phyloP scores from a whole-genome alignment of 92 coral and sea anemone species.

The Porites evermanni region DNA sequence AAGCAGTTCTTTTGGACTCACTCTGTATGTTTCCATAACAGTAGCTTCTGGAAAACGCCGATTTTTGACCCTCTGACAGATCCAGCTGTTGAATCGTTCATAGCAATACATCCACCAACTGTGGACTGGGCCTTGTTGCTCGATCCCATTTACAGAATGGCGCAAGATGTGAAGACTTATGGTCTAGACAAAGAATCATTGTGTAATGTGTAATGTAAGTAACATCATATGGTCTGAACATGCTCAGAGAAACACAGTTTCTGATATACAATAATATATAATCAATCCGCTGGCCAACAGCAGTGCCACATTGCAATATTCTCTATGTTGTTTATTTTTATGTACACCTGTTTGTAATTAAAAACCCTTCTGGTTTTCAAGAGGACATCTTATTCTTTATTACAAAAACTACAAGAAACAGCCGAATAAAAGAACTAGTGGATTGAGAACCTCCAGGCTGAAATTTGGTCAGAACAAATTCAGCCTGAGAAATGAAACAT shows the following conservation, averaged over 20 bases:
- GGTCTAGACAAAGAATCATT: conserved; percentile 7
- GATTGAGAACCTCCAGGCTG: conserved; percentile 28
- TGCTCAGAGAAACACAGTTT: too few relatives aligned
- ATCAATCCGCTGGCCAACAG: too few relatives aligned
- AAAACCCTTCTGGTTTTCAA: too few relatives aligned
- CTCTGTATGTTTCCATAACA: conserved; percentile 34
- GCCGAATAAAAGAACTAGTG: conserved; percentile 4
- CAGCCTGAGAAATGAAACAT: conserved; percentile 22
- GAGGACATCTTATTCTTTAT: too few relatives aligned
- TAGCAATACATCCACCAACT: conserved; percentile 43
- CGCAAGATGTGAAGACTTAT: conserved; percentile 26
- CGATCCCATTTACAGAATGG: conserved; percentile 24
- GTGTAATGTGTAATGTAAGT: too few relatives aligned
- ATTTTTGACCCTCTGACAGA: conserved; percentile 34
- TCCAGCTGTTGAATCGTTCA: conserved; percentile 42
- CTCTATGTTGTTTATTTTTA: too few relatives aligned
- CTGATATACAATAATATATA: too few relatives aligned
- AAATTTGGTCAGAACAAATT: conserved; percentile 22
- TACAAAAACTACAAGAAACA: too few relatives aligned
- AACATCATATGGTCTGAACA: background rate
- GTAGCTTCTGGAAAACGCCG: conserved; percentile 39
- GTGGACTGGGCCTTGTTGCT: conserved; percentile 35
- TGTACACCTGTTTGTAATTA: too few relatives aligned
- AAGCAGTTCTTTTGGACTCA: conserved; percentile 3
- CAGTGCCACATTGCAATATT: too few relatives aligned